Base-by-base conservation (phyloP, 2,888 invertebrate genomes). In the Tachystola acroxantha region DNA sequence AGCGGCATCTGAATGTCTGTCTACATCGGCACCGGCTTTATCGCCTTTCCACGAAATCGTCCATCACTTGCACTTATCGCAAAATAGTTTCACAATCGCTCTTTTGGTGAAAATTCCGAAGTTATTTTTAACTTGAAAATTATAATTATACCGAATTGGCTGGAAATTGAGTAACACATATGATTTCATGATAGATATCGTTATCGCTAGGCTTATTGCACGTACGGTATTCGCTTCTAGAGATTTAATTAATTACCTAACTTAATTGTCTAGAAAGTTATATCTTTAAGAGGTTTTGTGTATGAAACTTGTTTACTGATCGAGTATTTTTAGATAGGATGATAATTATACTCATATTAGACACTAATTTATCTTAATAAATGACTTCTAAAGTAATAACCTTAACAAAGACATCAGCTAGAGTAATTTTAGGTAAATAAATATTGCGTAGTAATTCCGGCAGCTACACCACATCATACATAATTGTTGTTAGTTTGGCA, bases 51-150 rank as follows among this genome's bases (percentile, higher is more conserved):
- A 75, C 73, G 79, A 82, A 84, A 65, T 61, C 61, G 64, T 64
- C 74, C 79, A 76, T 76, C 78, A 78, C 74, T 75, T 74, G 67
- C 62, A 65, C 55, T 71, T 78, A 81, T 82, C 80, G 77, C 74
- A 52, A 74, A 73, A 70, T 67, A 64, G n/a, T 76, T 81, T 78
- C 74, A 73, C 72, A 78, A 78, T 66, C 53, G 43, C 49, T 45
- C 39, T 58, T 60, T 55, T 54, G 48, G 43, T 56, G 57, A 57
- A 60, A 55, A 50, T 52, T 40, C 47, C 32, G 25, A 24, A 13
- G 28, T 20, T 16, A 16, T 16, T 16, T 16, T 16, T 16, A 16
- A 16, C 16, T 16, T 16, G 3, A 4, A 16, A 16, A 16, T 4
- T 16, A 16, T 16, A 16, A 16, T 4, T 16, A 16, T 4, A 24